Conservation (phyloP, 2,888 invertebrate genomes). For the Papilio demoleus region DNA sequence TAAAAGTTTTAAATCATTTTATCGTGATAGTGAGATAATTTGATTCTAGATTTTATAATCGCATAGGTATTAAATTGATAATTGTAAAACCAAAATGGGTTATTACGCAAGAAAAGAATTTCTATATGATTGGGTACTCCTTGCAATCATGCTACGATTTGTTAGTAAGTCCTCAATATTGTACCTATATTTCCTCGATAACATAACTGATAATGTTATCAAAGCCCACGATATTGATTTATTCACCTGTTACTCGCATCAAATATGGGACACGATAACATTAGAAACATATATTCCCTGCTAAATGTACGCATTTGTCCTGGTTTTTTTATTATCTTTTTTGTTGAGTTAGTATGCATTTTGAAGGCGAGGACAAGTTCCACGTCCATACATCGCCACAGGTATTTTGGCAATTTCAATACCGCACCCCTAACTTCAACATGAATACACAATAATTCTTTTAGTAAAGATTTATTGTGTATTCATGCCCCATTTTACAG, state of each 20-base stretch:
- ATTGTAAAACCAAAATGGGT: too few species aligned
- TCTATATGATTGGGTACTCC: background rate
- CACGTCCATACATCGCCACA: too few species aligned
- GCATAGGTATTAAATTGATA: too few species aligned
- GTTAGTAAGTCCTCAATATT: conserved; percentile 56
- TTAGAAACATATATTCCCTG: conserved; percentile 10
- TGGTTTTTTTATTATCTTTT: too few species aligned
- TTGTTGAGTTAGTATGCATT: too few species aligned
- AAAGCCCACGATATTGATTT: conserved; percentile 67
- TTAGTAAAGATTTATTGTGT: too few species aligned
- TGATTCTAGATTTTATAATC: background rate
- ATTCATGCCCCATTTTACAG: too few species aligned
- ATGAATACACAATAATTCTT: too few species aligned
- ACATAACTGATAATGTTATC: conserved; percentile 63
- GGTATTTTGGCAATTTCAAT: too few species aligned
- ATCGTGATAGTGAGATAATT: background rate
- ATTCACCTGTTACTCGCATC: conserved; percentile 61
- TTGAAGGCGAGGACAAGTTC: too few species aligned
- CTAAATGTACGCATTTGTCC: too few species aligned
- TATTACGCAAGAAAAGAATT: background rate
- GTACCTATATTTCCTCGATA: conserved; percentile 63
- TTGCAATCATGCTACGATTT: conserved; percentile 1
- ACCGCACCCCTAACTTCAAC: too few species aligned
- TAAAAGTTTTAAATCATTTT: background rate
- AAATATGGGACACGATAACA: conserved; percentile 30